A percentile compares a stretch with the other conserved stretches of the same genome.
phyloP scores from a whole-genome alignment of 2,888 invertebrate genomes.

The Watsonalla binaria region DNA sequence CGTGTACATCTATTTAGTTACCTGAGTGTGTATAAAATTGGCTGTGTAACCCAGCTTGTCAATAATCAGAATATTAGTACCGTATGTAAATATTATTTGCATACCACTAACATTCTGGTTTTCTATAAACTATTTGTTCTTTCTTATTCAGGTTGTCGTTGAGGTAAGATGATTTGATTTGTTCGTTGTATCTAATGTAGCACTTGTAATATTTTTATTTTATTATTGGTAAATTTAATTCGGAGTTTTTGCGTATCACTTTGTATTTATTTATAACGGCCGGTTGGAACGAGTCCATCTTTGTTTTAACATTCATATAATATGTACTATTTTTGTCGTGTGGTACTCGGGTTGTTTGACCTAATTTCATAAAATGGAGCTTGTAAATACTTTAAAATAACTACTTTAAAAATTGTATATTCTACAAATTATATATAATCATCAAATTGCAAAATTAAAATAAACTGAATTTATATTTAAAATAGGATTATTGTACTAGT shows the following conservation, averaged over 20 bases:
- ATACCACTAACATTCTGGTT: constrained; percentile 28
- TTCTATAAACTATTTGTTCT: constrained; percentile 31
- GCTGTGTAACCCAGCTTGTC: constrained; percentile 26
- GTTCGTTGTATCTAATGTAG: constrained; percentile 53
- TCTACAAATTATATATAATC: too few relatives aligned
- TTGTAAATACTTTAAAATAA: not conserved
- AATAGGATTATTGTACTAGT: not conserved
- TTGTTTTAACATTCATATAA: constrained; percentile 15
- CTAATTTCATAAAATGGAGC: not conserved
- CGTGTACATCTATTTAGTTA: constrained; percentile 13
- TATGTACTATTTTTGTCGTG: constrained; percentile 22
- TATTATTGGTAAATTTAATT: constrained; percentile 22
- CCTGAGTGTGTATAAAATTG: constrained; percentile 13
- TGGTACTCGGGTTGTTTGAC: constrained; percentile 17
- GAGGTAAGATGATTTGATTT: constrained; percentile 64
- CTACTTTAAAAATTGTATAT: not conserved
- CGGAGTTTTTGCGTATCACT: constrained; percentile 12
- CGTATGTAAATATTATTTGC: constrained; percentile 10
- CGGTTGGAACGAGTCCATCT: constrained; percentile 17
- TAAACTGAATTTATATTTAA: not conserved
- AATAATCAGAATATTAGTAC: constrained; percentile 27
- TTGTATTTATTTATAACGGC: constrained; percentile 10
- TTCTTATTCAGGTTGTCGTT: constrained; percentile 62
- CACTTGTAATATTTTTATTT: constrained; percentile 36
- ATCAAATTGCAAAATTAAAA: too few relatives aligned